Evolutionary conservation across 1,140 invertebrate species (phyloP).

Genomic region (Rhagoletis zephyria): DNA sequence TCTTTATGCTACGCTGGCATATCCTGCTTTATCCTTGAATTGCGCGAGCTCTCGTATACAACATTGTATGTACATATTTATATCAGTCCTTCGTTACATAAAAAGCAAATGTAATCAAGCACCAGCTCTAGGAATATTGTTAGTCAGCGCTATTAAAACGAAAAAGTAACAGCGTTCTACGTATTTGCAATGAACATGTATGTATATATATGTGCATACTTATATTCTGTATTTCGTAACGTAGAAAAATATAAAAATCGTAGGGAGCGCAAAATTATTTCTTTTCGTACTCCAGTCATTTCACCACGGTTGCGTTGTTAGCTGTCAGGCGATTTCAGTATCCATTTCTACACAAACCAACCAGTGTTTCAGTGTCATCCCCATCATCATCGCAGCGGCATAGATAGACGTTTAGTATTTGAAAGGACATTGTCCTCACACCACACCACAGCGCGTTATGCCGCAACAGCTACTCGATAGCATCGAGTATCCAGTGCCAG

Average conservation of each 20-base stretch:
- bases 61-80: neutral
- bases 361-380: slow-evolving; percentile 26
- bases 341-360: neutral
- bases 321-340: neutral
- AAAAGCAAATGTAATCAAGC: slow-evolving; percentile 51
- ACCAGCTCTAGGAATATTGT: slow-evolving; percentile 1
- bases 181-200: neutral
- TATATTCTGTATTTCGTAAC: neutral
- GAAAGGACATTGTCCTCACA: slow-evolving; percentile 51
- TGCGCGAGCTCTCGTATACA: neutral
- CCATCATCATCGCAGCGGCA: slow-evolving; percentile 18
- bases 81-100: neutral
- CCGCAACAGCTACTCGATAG: neutral
- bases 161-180: neutral
- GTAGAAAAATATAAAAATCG: slow-evolving; percentile 18
- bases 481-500: neutral
- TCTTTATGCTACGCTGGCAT: neutral
- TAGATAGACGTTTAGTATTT: slow-evolving; percentile 36
- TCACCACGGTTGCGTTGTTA: neutral
- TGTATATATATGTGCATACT: neutral
- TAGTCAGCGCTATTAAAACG: neutral
- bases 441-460: neutral
- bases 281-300: slow-evolving; percentile 15
- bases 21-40: slow-evolving; percentile 51
- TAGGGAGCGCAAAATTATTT: slow-evolving; percentile 25